Evolutionary conservation across 2,113 vertebrate genomes (phyloP).

Genomic region (Oryzias javanicus): DNA sequence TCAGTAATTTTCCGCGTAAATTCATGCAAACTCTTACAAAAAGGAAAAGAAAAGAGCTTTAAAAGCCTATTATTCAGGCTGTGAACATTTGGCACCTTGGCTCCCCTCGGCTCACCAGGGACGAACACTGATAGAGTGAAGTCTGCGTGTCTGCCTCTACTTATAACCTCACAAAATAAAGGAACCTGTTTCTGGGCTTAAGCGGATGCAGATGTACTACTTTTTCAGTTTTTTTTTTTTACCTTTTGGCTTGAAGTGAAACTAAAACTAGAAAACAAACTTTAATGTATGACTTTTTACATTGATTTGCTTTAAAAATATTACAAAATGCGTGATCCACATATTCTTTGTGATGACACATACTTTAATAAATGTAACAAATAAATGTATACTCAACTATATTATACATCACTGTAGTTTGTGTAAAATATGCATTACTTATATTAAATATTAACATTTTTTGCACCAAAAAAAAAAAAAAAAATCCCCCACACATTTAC

Average conservation of each 20-base stretch:
- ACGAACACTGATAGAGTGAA: conserved; percentile 51
- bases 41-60: conserved; percentile 42
- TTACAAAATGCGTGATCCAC: too few relatives aligned
- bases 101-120: conserved; percentile 43
- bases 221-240: not conserved
- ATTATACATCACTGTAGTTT: too few relatives aligned
- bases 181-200: not conserved
- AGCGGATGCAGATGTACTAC: not conserved
- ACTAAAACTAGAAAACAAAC: too few relatives aligned
- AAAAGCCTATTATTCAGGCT: conserved; percentile 62
- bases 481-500: too few relatives aligned
- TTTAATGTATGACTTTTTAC: too few relatives aligned
- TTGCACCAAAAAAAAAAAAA: too few relatives aligned
- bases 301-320: too few relatives aligned
- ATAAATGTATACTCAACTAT: too few relatives aligned
- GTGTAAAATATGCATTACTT: too few relatives aligned
- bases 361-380: too few relatives aligned
- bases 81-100: conserved; percentile 60
- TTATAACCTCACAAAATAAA: conserved; percentile 20
- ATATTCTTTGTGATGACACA: too few relatives aligned
- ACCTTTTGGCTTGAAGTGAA: not conserved
- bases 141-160: conserved; percentile 22
- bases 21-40: conserved; percentile 12
- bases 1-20: conserved; percentile 9
- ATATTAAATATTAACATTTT: too few relatives aligned